These are phyloP conservation scores for Centrocercus urophasianus DNA, from an alignment of 2,113 vertebrate species.

Conservation along the genomic window DNA sequence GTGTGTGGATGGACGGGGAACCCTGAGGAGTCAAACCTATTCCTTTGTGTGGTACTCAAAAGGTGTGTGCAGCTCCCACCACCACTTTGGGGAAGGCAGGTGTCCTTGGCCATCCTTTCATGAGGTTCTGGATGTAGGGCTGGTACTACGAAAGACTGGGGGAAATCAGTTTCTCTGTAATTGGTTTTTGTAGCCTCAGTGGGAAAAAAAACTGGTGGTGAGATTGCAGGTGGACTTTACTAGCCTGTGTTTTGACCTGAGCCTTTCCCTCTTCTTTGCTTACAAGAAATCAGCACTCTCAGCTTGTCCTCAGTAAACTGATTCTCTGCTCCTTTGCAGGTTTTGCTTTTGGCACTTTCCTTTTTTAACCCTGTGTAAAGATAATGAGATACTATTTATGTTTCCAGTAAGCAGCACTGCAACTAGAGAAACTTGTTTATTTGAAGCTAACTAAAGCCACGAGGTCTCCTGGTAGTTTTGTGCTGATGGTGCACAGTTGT, in stretches of 20 bases:
- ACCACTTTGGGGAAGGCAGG: neutral
- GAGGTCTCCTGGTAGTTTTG: neutral
- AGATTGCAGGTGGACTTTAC: neutral
- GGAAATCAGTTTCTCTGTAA: neutral
- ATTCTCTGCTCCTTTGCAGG: conserved; percentile 33
- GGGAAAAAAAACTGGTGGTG: rapidly evolving
- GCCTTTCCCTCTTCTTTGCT: neutral
- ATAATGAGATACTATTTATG: neutral
- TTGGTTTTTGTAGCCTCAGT: neutral
- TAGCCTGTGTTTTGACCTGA: neutral
- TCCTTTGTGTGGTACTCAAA: rapidly evolving
- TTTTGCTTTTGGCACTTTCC: conserved; percentile 47
- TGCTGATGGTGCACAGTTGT: neutral
- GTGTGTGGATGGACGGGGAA: neutral
- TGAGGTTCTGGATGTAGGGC: neutral
- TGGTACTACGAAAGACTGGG: neutral
- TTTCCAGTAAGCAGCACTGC: neutral
- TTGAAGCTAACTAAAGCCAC: neutral
- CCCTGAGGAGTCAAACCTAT: neutral
- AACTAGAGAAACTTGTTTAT: neutral
- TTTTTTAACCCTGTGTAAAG: neutral
- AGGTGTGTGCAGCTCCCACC: neutral
- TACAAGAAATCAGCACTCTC: neutral
- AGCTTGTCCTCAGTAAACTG: neutral
- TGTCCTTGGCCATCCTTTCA: neutral